Percentiles rank a stretch among this genome's conserved stretches.
These are phyloP conservation scores for Sitophilus oryzae DNA, from an alignment of 1,140 invertebrate genomes.

Conservation along the genomic window DNA sequence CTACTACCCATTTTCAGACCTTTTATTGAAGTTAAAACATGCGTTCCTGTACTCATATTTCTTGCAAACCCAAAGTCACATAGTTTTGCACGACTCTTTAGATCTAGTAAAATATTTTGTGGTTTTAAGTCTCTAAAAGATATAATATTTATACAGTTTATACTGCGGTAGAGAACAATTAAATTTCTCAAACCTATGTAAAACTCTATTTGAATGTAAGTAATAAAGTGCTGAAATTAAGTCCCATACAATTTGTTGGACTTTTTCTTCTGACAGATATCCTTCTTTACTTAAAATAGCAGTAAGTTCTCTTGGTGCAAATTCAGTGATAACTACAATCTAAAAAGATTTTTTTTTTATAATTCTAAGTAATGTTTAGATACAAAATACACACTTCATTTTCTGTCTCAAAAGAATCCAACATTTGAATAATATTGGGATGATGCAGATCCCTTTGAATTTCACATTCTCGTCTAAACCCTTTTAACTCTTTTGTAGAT, in stretches of 20 bases:
- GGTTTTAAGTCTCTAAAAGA: conserved; percentile 83
- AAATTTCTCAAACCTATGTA: conserved; percentile 77
- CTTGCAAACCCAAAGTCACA: conserved; percentile 95
- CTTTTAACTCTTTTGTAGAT: conserved; percentile 74
- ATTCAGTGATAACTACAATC: conserved; percentile 87
- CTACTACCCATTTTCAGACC: too few species aligned
- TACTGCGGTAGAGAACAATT: too few species aligned
- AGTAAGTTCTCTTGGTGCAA: conserved; percentile 82
- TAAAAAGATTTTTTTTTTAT: too few species aligned
- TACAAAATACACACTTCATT: conserved; percentile 57
- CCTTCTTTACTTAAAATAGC: conserved; percentile 76
- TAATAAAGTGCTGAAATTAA: conserved; percentile 92
- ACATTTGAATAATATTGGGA: conserved; percentile 92
- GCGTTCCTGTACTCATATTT: conserved; percentile 85
- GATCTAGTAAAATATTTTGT: conserved; percentile 85
- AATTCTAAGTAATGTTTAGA: too few species aligned
- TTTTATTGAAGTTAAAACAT: conserved; percentile 87
- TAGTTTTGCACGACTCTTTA: conserved; percentile 76
- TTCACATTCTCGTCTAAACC: conserved; percentile 84
- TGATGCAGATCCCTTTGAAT: conserved; percentile 85
- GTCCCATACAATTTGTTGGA: conserved; percentile 77
- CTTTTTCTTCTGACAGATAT: conserved; percentile 64
- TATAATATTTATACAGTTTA: too few species aligned
- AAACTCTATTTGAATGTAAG: conserved; percentile 84
- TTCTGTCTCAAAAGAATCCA: conserved; percentile 91